These are phyloP conservation scores for Caenorhabditis uteleia DNA, from an alignment of 2,888 invertebrate genomes.

Conservation along the genomic window DNA sequence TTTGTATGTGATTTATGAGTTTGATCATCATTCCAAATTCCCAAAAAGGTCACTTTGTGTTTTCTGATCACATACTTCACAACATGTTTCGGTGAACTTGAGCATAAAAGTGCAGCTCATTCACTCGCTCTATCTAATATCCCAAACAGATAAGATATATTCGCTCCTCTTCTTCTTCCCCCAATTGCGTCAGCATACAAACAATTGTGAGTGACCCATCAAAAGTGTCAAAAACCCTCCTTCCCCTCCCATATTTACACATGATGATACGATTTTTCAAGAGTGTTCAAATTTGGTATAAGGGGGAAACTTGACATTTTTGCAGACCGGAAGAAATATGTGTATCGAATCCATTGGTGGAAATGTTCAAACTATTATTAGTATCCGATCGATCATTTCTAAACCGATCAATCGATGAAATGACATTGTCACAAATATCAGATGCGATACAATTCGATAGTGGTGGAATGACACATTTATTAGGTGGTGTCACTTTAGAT, in stretches of 20 bases:
- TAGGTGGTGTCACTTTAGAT: constrained; percentile 65
- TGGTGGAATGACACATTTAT: constrained; percentile 61
- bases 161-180: no score
- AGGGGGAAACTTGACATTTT: background rate
- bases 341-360: constrained; percentile 68
- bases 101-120: no score
- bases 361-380: constrained; percentile 62
- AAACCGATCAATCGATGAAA: constrained; percentile 61
- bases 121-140: no score
- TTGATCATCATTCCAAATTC: no score
- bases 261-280: constrained; percentile 5
- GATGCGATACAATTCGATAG: constrained; percentile 63
- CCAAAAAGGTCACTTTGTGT: no score
- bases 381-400: constrained; percentile 58
- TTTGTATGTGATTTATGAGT: no score
- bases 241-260: constrained; percentile 10
- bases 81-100: no score
- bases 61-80: no score
- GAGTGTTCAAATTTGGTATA: background rate
- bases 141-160: no score
- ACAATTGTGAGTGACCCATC: constrained; percentile 37
- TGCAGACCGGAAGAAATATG: constrained; percentile 63
- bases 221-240: constrained; percentile 40
- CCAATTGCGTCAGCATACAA: no score
- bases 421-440: constrained; percentile 60